These are phyloP conservation scores for Nyctibius bracteatus DNA, from an alignment of 2,113 vertebrate genomes.

Conservation along the genomic window DNA sequence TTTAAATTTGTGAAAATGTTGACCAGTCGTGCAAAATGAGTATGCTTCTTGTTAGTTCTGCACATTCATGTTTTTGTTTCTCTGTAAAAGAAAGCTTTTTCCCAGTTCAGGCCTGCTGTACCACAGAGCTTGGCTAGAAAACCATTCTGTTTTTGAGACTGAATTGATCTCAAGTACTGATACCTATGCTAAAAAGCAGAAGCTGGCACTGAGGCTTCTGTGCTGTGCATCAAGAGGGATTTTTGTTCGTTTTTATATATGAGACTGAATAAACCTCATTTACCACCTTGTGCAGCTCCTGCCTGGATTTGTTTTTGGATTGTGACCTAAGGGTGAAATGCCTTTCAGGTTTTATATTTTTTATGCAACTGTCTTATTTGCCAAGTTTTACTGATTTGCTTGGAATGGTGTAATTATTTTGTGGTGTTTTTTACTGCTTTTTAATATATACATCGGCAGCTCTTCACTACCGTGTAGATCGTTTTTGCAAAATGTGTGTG, in stretches of 20 bases:
- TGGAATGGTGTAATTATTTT: neutral
- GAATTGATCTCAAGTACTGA: neutral
- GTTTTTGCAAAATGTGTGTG: neutral
- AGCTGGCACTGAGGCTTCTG: accelerated
- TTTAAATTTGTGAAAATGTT: neutral
- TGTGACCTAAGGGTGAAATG: neutral
- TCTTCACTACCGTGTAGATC: neutral
- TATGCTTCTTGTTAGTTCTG: neutral
- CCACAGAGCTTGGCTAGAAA: neutral
- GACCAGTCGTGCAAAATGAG: neutral
- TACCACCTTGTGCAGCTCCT: neutral
- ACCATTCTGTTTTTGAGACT: neutral
- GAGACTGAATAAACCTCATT: neutral
- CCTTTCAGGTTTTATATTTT: neutral
- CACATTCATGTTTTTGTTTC: neutral
- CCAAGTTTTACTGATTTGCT: neutral
- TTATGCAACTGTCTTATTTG: neutral
- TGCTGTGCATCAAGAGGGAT: neutral
- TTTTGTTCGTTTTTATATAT: neutral
- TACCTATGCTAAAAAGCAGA: neutral
- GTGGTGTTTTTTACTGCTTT: neutral
- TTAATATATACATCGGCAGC: neutral
- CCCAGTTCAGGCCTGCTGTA: neutral
- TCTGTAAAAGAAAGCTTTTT: neutral
- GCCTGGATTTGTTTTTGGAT: neutral